phyloP scores from a whole-genome alignment of 2,113 vertebrate species.

The Leucoraja erinaceus region DNA sequence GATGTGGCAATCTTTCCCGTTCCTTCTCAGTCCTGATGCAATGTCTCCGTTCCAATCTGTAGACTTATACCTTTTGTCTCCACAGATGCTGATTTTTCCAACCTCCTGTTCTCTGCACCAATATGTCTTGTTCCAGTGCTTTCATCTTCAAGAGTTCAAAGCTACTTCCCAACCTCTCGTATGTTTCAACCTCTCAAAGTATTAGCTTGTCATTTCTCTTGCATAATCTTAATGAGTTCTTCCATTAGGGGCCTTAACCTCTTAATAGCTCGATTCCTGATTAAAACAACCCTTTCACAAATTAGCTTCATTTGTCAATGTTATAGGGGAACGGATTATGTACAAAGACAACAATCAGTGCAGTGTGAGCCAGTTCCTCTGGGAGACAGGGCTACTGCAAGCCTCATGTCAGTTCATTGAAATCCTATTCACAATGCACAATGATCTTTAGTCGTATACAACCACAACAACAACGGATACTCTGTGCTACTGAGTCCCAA shows the following conservation, averaged over 20 bases:
- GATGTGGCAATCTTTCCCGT: too few species aligned
- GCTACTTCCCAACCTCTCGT: neutral
- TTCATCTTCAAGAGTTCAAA: neutral
- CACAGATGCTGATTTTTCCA: too few species aligned
- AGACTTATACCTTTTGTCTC: too few species aligned
- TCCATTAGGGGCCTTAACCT: neutral
- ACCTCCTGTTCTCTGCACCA: too few species aligned
- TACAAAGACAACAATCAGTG: neutral
- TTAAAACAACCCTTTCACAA: neutral
- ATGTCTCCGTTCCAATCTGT: too few species aligned
- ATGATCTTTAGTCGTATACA: neutral
- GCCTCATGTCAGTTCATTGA: neutral
- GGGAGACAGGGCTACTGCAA: neutral
- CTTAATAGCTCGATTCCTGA: neutral
- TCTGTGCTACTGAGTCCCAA: neutral
- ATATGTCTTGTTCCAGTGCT: neutral
- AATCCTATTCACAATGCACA: neutral
- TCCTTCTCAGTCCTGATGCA: too few species aligned
- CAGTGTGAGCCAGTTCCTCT: neutral
- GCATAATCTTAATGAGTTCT: neutral
- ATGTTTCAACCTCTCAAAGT: neutral
- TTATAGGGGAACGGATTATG: neutral
- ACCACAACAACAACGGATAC: neutral
- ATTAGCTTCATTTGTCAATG: neutral
- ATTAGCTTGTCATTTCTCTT: neutral